Percentiles rank a stretch among this genome's conserved stretches.
These are phyloP conservation scores for Terebella lapidaria DNA, from an alignment of 2,888 invertebrate genomes.

Conservation along the genomic window DNA sequence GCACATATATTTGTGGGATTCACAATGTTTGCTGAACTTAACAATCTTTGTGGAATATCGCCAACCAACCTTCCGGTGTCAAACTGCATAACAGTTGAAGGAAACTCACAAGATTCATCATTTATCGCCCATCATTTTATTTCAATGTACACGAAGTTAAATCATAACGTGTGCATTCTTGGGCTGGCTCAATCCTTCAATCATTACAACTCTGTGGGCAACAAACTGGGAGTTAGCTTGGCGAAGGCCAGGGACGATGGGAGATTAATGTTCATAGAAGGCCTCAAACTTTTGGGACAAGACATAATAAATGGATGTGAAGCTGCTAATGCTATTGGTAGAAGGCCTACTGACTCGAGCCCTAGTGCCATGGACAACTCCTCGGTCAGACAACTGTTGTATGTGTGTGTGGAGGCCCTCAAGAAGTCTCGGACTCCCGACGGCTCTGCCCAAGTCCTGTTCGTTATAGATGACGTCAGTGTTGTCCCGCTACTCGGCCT, in stretches of 20 bases:
- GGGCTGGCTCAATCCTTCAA: conserved; percentile 34
- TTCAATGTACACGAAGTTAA: conserved; percentile 27
- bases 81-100: background rate
- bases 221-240: conserved; percentile 37
- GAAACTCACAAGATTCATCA: conserved; percentile 25
- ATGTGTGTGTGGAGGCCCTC: too few species aligned
- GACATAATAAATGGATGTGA: background rate
- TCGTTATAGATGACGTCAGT: background rate
- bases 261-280: background rate
- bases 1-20: too few species aligned
- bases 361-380: background rate
- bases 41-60: conserved; percentile 20
- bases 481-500: background rate
- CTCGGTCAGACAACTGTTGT: too few species aligned
- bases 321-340: background rate
- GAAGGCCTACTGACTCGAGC: background rate
- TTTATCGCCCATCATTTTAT: conserved; percentile 41
- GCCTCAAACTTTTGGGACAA: background rate
- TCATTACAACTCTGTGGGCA: conserved; percentile 36
- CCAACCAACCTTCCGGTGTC: background rate
- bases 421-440: too few species aligned
- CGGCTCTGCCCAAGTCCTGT: background rate
- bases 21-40: conserved; percentile 27
- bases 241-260: conserved; percentile 4
- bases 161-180: conserved; percentile 30